These are phyloP conservation scores for Plutomurus gul DNA, from an alignment of 1,140 invertebrate genomes.

Conservation along the genomic window DNA sequence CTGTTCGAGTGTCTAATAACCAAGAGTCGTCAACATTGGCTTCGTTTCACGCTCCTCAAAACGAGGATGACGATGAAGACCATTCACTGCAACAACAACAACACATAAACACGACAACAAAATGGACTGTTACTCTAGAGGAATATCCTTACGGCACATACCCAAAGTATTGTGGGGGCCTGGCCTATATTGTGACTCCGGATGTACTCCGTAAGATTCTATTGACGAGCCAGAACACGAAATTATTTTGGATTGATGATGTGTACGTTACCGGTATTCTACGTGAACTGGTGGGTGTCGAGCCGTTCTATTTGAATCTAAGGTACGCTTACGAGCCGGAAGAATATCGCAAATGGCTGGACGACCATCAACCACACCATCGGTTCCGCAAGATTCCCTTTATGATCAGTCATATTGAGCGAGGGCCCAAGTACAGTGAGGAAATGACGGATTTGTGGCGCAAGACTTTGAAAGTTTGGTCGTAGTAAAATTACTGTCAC, in stretches of 20 bases:
- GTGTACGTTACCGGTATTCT: constrained; percentile 62
- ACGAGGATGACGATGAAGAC: constrained; percentile 55
- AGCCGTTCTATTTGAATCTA: constrained; percentile 57
- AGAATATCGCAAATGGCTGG: constrained; percentile 55
- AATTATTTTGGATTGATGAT: constrained; percentile 63
- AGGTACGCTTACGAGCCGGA: constrained; percentile 56
- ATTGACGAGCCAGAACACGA: constrained; percentile 55
- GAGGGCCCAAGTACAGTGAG: constrained; percentile 43
- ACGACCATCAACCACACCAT: constrained; percentile 37
- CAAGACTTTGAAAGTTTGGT: constrained; percentile 52
- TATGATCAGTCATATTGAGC: constrained; percentile 50
- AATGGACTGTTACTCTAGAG: constrained; percentile 58
- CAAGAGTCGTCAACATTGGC: constrained; percentile 5
- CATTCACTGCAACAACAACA: constrained; percentile 51
- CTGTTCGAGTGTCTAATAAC: constrained; percentile 22
- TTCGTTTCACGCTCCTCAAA: constrained; percentile 54
- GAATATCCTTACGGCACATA: constrained; percentile 57
- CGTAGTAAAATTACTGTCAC: not conserved
- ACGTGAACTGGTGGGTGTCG: constrained; percentile 52
- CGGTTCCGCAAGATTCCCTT: constrained; percentile 46
- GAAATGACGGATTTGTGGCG: constrained; percentile 53
- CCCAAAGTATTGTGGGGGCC: constrained; percentile 59
- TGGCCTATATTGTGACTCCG: constrained; percentile 69
- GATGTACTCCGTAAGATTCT: constrained; percentile 63
- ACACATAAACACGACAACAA: constrained; percentile 51